Conservation (phyloP, 2,113 vertebrate species). For the Danio rerio region DNA sequence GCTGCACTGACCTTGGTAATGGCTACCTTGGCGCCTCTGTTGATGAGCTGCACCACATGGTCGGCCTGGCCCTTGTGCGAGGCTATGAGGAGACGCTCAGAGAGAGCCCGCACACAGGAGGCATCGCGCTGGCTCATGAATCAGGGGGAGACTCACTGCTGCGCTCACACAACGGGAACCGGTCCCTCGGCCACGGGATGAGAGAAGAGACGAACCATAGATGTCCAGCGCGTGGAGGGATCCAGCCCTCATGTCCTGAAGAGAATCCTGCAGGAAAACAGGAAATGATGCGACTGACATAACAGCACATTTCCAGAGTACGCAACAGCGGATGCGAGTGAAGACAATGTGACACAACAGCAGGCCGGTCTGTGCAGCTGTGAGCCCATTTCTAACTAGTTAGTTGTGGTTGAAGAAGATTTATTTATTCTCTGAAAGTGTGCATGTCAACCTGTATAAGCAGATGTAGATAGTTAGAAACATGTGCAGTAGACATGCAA, state of each 20-base stretch:
- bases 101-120: conserved; percentile 87
- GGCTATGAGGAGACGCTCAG: conserved; percentile 96
- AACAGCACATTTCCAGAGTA: conserved; percentile 25
- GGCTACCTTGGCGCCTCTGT: conserved; percentile 96
- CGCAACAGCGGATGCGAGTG: not conserved
- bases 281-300: conserved; percentile 59
- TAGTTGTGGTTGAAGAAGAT: too few species aligned
- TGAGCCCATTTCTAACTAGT: not conserved
- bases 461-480: too few species aligned
- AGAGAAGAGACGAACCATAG: conserved; percentile 50
- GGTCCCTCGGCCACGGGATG: conserved; percentile 24
- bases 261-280: conserved; percentile 71
- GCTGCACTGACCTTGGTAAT: conserved; percentile 94
- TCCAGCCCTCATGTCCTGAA: conserved; percentile 76
- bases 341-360: not conserved
- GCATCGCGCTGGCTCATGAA: conserved; percentile 99
- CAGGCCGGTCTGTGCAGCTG: not conserved
- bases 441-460: too few species aligned
- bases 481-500: too few species aligned
- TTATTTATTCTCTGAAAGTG: too few species aligned
- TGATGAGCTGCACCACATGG: conserved; percentile 99
- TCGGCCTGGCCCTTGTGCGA: conserved; percentile 96
- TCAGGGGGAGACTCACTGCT: conserved; percentile 74
- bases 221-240: conserved; percentile 26
- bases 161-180: conserved; percentile 45